Percentiles rank a stretch among this genome's conserved stretches.
phyloP scores from a whole-genome alignment of 2,113 vertebrate species.

The Corythaeola cristata region DNA sequence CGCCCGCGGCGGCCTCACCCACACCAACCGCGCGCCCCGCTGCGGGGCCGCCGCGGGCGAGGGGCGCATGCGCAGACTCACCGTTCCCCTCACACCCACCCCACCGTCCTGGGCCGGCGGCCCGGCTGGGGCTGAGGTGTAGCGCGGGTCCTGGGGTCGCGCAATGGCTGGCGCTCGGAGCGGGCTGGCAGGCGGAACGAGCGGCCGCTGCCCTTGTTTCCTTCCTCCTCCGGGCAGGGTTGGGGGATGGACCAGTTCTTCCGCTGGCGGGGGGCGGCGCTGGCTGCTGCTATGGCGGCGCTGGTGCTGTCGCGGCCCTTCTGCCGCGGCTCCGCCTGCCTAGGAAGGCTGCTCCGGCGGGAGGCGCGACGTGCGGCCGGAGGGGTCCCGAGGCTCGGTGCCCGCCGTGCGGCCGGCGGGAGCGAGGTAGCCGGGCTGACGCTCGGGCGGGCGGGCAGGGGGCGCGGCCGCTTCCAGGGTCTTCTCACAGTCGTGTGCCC shows the following conservation, averaged over 20 bases:
- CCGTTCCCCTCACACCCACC: accelerated
- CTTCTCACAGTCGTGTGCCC: accelerated
- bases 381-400: too few species aligned
- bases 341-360: not conserved
- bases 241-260: not conserved
- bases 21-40: not conserved
- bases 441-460: not conserved
- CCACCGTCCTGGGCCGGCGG: accelerated
- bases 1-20: not conserved
- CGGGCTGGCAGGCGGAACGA: not conserved
- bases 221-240: too few species aligned
- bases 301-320: not conserved
- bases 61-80: not conserved
- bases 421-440: not conserved
- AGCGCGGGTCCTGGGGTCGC: accelerated
- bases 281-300: not conserved
- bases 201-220: not conserved
- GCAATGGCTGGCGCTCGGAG: not conserved
- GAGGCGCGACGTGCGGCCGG: not conserved
- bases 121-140: not conserved
- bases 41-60: not conserved
- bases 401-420: not conserved
- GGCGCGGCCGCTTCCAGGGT: too few species aligned
- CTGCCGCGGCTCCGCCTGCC: not conserved
- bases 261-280: not conserved